Base-by-base conservation (phyloP, 2,797 vertebrate species). In the Mormyrus hasselquistii region DNA sequence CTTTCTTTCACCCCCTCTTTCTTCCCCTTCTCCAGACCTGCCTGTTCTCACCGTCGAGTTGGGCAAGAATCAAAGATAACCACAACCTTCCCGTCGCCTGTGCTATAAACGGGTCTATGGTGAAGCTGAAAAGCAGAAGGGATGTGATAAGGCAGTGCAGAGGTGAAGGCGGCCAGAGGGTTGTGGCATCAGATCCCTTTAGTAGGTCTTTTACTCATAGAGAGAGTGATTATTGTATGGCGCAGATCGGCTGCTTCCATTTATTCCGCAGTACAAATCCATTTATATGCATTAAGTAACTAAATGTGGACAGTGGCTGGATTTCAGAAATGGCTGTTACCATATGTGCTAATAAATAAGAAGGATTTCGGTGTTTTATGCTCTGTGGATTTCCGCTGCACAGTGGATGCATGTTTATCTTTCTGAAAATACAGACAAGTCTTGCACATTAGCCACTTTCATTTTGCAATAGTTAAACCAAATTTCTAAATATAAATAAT, bases 31-130 rank as follows among this genome's bases (percentile, higher is more conserved):
- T 41, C 10, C 47, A 34, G 25, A 5, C 47, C 16, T 29, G 22
- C 22, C 88, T 22, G 29, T 82, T 52, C 12, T 16, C 50, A 19
- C 44, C 29, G 4, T 38, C 82, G 2, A 49, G 34, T 16, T 82
- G 47, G 44, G 53, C 83, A 85, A 83, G 47, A 12, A n/a, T 25
- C 85, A 90, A 85, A 90, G 88, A 90, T 88, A 90, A 84, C 44
- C 44, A 44, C 62, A 59, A 90, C 87, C 87, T 85, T 90, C 69
- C 55, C 8, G 29, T 25, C 12, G 25, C 25, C 29, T 38, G 44
- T 86, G 47, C 41, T 65, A 4, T 86, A 59, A 73, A 89, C 53
- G 59, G 34, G 50, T 49, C 84, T n/a, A n/a, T n/a, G 8, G 47
- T 29, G 44, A 89, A 86, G 47, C 83, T 69, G 88, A 29, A 49